phyloP scores from a whole-genome alignment of 2,797 vertebrate species.

The Sibirionetta formosa region DNA sequence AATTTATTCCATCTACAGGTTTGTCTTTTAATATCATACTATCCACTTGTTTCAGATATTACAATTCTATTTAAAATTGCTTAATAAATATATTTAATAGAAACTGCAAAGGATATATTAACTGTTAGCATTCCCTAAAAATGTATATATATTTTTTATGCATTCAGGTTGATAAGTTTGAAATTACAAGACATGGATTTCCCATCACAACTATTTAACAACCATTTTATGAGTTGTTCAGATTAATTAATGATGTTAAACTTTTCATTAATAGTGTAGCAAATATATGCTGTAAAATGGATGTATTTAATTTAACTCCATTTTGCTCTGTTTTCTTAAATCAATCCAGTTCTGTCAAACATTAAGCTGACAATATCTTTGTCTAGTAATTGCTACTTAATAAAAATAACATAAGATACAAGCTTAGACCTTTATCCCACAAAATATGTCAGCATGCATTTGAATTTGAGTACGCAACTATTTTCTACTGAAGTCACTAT shows the following conservation, averaged over 20 bases:
- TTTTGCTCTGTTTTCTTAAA: neutral
- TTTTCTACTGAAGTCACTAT: neutral
- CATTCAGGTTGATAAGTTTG: neutral
- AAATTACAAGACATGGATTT: neutral
- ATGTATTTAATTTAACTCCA: neutral
- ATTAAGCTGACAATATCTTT: neutral
- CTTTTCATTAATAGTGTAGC: neutral
- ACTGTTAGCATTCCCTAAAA: neutral
- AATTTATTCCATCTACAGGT: neutral
- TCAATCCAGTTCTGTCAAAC: neutral
- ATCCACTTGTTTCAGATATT: neutral
- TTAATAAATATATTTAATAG: neutral
- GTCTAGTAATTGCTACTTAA: neutral
- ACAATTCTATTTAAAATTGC: neutral
- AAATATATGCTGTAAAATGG: neutral
- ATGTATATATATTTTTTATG: neutral
- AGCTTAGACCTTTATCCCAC: neutral
- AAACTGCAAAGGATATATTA: neutral
- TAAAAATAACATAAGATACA: conserved; percentile 1
- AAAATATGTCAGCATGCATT: neutral
- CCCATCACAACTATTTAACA: neutral
- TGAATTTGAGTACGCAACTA: neutral
- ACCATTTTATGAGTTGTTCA: neutral
- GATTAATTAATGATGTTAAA: conserved; percentile 15
- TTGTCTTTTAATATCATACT: neutral